Evolutionary conservation across 2,797 vertebrate genomes (phyloP), one percentile per base, ranked within the genome.

Genomic region (Paratrypauchen microcephalus): DNA sequence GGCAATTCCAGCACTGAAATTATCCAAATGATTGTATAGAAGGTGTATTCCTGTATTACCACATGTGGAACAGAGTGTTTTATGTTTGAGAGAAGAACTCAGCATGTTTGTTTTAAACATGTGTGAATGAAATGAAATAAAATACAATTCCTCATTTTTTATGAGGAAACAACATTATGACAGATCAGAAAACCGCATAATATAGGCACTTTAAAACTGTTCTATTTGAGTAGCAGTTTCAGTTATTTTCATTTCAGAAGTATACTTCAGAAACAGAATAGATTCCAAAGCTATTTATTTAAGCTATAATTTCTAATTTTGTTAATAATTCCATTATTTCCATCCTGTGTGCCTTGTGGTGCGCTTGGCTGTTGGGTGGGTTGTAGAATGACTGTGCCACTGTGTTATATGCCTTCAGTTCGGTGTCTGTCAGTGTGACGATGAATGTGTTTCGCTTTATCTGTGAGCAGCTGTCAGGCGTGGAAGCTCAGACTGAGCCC

Each of bases 361-460:
- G 5, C 18, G 59, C 66, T 68, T 79, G 6, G 24, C 63, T 65
- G 57, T 36, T 75, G 74, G 76, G 69, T 75, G 64, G 36, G 39
- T 74, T 74, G 70, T 73, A 2, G 57, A 72, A 82, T 80, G 60
- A 39, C 67, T 59, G 69, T 9, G 1, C 28, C 45, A 12, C 19
- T 69, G 82, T 67, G 67, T 76, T 66, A 75, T 68, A 73, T n/a
- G 13, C 61, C n/a, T 77, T 76, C 77, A 64, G 65, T 50, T 78
- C 36, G 68, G 61, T 55, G 12, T 21, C 12, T 81, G 56, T 81
- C 71, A 64, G 45, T 63, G 39, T 77, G 66, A 73, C 70, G 71
- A 8, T 58, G 60, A 72, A 74, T 55, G 48, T 52, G 54, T 65
- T 62, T 4, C 6, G 47, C 41, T 21, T 80, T 70, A 77, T 82